Evolutionary conservation across 2,888 invertebrate genomes (phyloP), one percentile per base, ranked within the genome.

Genomic region (Teleiodes luculella): DNA sequence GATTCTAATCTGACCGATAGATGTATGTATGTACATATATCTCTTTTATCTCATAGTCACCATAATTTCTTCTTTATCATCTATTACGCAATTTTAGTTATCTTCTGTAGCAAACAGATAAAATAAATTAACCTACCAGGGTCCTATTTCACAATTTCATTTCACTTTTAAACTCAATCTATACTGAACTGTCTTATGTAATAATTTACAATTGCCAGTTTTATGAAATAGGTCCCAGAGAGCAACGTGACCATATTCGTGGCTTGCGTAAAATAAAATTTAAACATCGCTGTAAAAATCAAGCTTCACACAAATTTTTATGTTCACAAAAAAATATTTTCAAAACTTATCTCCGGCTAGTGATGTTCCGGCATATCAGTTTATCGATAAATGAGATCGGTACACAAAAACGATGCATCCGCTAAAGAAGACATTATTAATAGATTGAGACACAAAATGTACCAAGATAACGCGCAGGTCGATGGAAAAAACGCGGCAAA

Each of bases 381-480:
- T 74, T 78, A 81, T 83, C 83, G 77, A 77, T 76, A 70, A 73
- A 74, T 69, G 70, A 69, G 75, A 76, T 76, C 76, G 58, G 58
- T 63, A 67, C 70, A 80, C 74, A 77, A 81, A 68, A 79, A 80
- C 73, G 78, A 77, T 77, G 71, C 73, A 71, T 72, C 74, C 72
- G 70, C 77, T 80, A 80, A 85, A 84, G 78, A 80, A 83, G 80
- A 83, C 86, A 77, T 86, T 85, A 86, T 86, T 86, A 88, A 86
- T 87, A 85, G 86, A 88, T 87, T 84, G 83, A 87, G 86, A 86
- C 85, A 86, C 85, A 84, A 83, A 86, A 80, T 83, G 70, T 80
- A 81, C 72, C 65, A 65, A 80, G 86, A 86, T 85, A 86, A 83
- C 74, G 70, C 69, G 59, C 58, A 62, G 68, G 65, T 58, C 61